A percentile compares a stretch with the other conserved stretches of the same genome.
These are phyloP conservation scores for Helicoverpa zea DNA, from an alignment of 1,140 invertebrate genomes.

Conservation along the genomic window DNA sequence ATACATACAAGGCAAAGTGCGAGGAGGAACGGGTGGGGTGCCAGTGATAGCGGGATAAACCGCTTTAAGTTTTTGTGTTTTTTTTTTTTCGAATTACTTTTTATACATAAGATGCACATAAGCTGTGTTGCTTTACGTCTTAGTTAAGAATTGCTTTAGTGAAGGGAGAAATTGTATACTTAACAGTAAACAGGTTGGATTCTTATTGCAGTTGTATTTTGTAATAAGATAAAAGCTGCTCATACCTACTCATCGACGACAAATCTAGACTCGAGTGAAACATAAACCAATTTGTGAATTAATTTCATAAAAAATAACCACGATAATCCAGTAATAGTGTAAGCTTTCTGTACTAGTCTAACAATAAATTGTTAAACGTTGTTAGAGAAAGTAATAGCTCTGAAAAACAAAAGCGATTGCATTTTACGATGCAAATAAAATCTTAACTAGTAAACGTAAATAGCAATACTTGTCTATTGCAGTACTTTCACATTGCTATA, in stretches of 20 bases:
- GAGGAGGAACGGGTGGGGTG: neutral
- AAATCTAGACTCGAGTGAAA: too few species aligned
- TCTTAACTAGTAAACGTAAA: neutral
- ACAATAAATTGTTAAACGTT: neutral
- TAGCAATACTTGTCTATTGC: neutral
- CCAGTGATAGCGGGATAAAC: neutral
- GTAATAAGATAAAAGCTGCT: too few species aligned
- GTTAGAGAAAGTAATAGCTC: neutral
- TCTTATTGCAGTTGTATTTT: too few species aligned
- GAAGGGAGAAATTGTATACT: too few species aligned
- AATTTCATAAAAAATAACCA: too few species aligned
- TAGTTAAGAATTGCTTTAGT: too few species aligned
- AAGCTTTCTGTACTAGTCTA: too few species aligned
- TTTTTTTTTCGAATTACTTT: too few species aligned
- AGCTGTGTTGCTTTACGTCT: neutral
- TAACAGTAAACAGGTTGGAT: too few species aligned
- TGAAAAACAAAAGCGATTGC: neutral
- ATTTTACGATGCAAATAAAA: neutral
- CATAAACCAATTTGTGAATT: too few species aligned
- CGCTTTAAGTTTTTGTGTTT: neutral
- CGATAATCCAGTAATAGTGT: too few species aligned
- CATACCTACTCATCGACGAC: too few species aligned
- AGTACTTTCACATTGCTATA: neutral
- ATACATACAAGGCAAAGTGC: slow-evolving; percentile 31
- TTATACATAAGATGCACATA: neutral